Evolutionary conservation across 2,888 invertebrate species (phyloP), one percentile per base, ranked within the genome.

Genomic region (Dynastes tityus): DNA sequence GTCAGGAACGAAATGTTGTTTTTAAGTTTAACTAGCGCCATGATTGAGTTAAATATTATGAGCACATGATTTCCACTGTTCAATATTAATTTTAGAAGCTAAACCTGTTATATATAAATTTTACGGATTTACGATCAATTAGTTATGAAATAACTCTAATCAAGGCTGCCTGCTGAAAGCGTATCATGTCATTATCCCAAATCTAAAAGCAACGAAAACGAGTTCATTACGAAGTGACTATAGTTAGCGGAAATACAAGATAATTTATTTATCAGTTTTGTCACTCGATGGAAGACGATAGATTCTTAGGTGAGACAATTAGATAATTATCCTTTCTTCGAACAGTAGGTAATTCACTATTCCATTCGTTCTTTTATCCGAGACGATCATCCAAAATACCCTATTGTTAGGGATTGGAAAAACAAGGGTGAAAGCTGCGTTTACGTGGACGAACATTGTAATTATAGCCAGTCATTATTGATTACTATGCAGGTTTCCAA

Each of bases 291-390:
- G 55, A 55, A 13, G 8, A n/a, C 6, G 55, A 3, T 55, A 6
- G 55, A 55, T 55, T 55, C 11, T 55, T 55, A 55, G 55, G 55
- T 16, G 55, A 55, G 55, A 55, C 55, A 16, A 55, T 55, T 55
- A 55, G 55, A 55, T 55, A 55, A 55, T 55, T 55, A 55, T 16
- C 55, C 55, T 55, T 55, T 16, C 16, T 55, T 55, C 22, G 55
- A 55, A 55, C 55, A 2, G 55, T 22, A 55, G 55, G 8, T 55
- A 55, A 55, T 55, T 53, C 11, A 9, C 9, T 53, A 53, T 53
- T 53, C n/a, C 3, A 53, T n/a, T 55, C 55, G 2, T 55, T 55
- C n/a, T 55, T 22, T 55, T 16, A 11, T 55, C 55, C 8, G 8
- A 6, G 55, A 6, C 22, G 55, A 55, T n/a, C 55, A 1, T 16